Conservation (phyloP, 2,797 vertebrate species). For the Amazonetta brasiliensis region DNA sequence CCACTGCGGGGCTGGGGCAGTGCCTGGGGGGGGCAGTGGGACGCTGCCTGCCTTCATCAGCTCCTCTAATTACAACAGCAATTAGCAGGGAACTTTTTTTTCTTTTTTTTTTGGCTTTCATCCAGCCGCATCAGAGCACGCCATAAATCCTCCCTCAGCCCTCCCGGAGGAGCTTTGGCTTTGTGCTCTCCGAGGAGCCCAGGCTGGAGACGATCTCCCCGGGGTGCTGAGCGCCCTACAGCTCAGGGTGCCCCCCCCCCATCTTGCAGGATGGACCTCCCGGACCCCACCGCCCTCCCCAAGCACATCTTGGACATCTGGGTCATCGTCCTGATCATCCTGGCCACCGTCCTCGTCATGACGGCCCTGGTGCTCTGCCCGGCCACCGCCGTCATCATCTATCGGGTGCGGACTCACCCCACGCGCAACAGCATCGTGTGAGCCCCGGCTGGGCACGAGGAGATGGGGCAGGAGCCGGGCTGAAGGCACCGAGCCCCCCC, state of each 20-base stretch:
- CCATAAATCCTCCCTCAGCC: background rate
- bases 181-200: background rate
- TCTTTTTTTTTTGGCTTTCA: background rate
- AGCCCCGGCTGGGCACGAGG: background rate
- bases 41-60: background rate
- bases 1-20: too few species aligned
- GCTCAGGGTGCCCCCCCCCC: background rate
- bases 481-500: fast-evolving
- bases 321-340: constrained; percentile 84
- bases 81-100: background rate
- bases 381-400: constrained; percentile 80
- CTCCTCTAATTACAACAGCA: background rate
- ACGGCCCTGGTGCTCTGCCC: constrained; percentile 82
- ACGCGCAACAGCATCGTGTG: constrained; percentile 72
- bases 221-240: fast-evolving
- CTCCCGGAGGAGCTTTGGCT: background rate
- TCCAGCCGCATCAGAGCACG: background rate
- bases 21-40: background rate
- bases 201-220: background rate
- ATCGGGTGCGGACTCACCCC: constrained; percentile 82
- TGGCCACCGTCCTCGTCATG: constrained; percentile 84
- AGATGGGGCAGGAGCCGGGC: fast-evolving
- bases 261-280: constrained; percentile 71
- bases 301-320: constrained; percentile 85
- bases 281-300: constrained; percentile 55